Evolutionary conservation across 1,140 invertebrate genomes (phyloP).

Genomic region (Delia radicum): DNA sequence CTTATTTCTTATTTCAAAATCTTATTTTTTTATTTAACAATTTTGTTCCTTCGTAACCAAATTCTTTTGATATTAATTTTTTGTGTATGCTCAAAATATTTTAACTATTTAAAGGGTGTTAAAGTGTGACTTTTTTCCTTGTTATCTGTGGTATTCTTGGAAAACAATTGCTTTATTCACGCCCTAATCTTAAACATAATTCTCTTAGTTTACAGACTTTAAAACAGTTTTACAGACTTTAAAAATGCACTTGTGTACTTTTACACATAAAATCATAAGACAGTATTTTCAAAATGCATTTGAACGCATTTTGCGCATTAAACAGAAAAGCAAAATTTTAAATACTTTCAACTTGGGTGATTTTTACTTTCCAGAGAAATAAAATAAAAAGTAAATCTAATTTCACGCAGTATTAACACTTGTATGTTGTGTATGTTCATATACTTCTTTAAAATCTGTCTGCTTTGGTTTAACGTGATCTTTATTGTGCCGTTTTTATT

Average conservation of each 20-base stretch:
- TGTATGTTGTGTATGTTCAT: slow-evolving; percentile 24
- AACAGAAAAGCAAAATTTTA: not conserved
- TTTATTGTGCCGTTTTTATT: not conserved
- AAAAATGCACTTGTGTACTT: not conserved
- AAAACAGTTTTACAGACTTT: not conserved
- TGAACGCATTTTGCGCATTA: not conserved
- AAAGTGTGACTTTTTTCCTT: slow-evolving; percentile 46
- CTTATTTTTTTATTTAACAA: too few relatives aligned
- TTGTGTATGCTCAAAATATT: not conserved
- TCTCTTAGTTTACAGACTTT: too few relatives aligned
- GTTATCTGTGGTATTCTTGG: slow-evolving; percentile 20
- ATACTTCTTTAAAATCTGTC: too few relatives aligned
- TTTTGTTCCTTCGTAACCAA: too few relatives aligned
- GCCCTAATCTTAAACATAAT: not conserved
- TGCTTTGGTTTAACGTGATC: too few relatives aligned
- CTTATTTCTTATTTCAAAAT: too few relatives aligned
- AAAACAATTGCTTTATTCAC: slow-evolving; percentile 31
- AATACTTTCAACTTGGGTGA: not conserved
- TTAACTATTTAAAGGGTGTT: slow-evolving; percentile 42
- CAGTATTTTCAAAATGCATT: slow-evolving; percentile 3
- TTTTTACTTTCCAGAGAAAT: slow-evolving; percentile 14
- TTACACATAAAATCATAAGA: not conserved
- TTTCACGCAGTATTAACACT: slow-evolving; percentile 56
- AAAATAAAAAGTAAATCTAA: slow-evolving; percentile 50
- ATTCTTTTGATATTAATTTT: too few relatives aligned